Conservation (phyloP, 2,797 vertebrate species). For the Phoxinus dragarum region DNA sequence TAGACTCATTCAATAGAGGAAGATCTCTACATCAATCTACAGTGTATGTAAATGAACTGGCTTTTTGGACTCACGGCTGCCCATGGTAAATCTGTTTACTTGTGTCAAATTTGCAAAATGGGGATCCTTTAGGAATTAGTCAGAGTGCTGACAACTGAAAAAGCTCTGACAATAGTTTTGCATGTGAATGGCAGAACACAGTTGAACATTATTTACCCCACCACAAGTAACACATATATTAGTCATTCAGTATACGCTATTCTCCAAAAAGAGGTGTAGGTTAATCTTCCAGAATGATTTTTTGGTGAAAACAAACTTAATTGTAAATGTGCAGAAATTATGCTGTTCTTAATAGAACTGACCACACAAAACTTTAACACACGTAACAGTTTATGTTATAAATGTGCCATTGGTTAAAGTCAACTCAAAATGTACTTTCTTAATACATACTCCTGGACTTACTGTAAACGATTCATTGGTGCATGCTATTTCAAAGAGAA, state of each 20-base stretch:
- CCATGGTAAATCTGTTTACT: conserved; percentile 48
- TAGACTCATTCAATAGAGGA: conserved; percentile 29
- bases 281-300: background rate
- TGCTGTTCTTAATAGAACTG: conserved; percentile 10
- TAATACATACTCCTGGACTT: background rate
- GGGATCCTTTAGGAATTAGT: conserved; percentile 8
- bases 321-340: background rate
- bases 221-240: conserved; percentile 1
- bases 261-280: conserved; percentile 14
- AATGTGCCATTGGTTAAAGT: background rate
- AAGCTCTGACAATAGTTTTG: conserved; percentile 21
- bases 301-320: background rate
- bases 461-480: background rate
- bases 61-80: conserved; percentile 47
- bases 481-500: background rate
- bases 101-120: conserved; percentile 57
- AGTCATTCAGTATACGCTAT: background rate
- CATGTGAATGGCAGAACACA: conserved; percentile 19
- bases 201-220: background rate
- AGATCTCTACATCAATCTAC: conserved; percentile 10
- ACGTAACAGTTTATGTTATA: background rate
- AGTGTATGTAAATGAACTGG: conserved; percentile 46
- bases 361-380: conserved; percentile 4
- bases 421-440: background rate
- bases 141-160: background rate